Percentiles rank a stretch among this genome's conserved stretches.
These are phyloP conservation scores for Plumapathes pennacea DNA, from an alignment of 92 coral and sea anemone genomes.

Conservation along the genomic window DNA sequence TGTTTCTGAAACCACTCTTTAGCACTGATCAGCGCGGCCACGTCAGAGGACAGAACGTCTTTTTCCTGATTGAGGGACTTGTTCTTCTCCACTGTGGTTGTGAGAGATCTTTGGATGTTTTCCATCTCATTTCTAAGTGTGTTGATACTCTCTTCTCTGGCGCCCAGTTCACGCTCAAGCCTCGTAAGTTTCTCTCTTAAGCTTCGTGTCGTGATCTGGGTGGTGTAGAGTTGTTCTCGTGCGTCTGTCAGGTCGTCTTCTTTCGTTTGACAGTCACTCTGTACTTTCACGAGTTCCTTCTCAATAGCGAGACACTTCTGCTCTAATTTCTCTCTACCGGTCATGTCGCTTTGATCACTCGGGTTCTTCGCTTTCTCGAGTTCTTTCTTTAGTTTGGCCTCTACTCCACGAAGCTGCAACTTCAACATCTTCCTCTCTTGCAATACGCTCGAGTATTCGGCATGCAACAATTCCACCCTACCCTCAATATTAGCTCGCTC, in stretches of 20 bases:
- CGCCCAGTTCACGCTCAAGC: constrained; percentile 38
- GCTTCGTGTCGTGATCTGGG: constrained; percentile 45
- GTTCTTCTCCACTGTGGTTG: constrained; percentile 29
- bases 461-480: constrained; percentile 60
- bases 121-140: constrained; percentile 51
- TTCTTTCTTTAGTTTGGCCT: constrained; percentile 37
- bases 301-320: constrained; percentile 47
- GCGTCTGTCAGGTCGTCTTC: constrained; percentile 52
- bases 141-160: constrained; percentile 27
- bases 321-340: constrained; percentile 37
- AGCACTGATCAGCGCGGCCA: constrained; percentile 56
- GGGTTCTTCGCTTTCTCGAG: constrained; percentile 22
- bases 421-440: constrained; percentile 65
- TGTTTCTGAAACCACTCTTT: constrained; percentile 77
- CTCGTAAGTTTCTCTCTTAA: constrained; percentile 42
- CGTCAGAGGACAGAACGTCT: constrained; percentile 45
- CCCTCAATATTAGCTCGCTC: constrained; percentile 77
- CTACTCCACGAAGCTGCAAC: constrained; percentile 43
- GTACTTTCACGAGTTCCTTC: constrained; percentile 39
- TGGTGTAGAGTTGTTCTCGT: constrained; percentile 62
- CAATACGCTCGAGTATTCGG: constrained; percentile 54
- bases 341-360: neutral
- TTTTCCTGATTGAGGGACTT: constrained; percentile 49
- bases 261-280: constrained; percentile 45
- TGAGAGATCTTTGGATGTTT: constrained; percentile 28